Conservation (phyloP, 53 echinoderm and acorn worm species). For the Echinometra lucunter region DNA sequence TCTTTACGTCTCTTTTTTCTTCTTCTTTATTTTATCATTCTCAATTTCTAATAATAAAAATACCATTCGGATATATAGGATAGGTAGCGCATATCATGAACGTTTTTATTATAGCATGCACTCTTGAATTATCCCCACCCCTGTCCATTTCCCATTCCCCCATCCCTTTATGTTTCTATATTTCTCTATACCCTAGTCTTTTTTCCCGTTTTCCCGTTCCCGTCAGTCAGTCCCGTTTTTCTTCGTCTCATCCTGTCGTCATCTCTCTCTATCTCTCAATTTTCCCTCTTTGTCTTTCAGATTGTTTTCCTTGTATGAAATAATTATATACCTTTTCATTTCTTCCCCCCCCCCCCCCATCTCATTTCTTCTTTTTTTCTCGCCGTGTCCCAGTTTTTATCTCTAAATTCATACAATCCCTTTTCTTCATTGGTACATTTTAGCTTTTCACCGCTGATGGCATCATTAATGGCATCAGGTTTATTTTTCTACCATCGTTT, state of each 20-base stretch:
- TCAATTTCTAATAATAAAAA: too few species aligned
- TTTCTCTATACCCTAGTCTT: not conserved
- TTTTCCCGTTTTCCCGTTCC: too few species aligned
- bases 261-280: not conserved
- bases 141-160: not conserved
- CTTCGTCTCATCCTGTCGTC: not conserved
- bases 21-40: too few species aligned
- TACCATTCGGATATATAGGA: too few species aligned
- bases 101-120: too few species aligned
- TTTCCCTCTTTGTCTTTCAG: not conserved
- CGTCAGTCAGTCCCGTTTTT: not conserved
- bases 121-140: not conserved
- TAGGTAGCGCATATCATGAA: too few species aligned
- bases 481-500: slow-evolving; percentile 41
- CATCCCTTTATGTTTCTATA: not conserved
- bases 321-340: too few species aligned
- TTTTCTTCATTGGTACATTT: not conserved
- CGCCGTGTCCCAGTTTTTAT: not conserved
- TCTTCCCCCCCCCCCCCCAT: not conserved
- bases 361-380: not conserved
- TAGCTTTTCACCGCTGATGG: not conserved
- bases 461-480: slow-evolving; percentile 28
- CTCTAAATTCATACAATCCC: not conserved
- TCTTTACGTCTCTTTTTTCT: too few species aligned
- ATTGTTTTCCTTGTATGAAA: too few species aligned